phyloP scores from a whole-genome alignment of 2,888 invertebrate genomes.

The Acanthosepion pharaonis region DNA sequence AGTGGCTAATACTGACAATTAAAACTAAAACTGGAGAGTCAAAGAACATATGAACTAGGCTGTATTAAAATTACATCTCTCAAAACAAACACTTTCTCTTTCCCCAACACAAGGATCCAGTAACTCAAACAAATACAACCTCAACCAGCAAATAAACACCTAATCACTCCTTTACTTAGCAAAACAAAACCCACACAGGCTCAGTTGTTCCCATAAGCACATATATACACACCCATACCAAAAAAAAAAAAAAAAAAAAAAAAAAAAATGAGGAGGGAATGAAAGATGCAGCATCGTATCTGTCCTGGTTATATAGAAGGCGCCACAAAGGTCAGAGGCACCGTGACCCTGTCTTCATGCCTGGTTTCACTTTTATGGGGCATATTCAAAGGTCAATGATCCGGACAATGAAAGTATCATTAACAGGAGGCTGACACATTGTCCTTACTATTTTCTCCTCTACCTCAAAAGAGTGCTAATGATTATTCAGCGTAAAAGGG shows the following conservation, averaged over 20 bases:
- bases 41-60: too few relatives aligned
- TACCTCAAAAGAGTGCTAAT: neutral
- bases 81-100: too few relatives aligned
- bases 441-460: neutral
- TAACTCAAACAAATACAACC: too few relatives aligned
- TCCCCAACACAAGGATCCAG: too few relatives aligned
- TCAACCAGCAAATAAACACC: too few relatives aligned
- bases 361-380: neutral
- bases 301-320: neutral
- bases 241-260: neutral
- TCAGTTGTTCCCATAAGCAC: neutral
- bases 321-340: conserved; percentile 33
- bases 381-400: conserved; percentile 33
- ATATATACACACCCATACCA: neutral
- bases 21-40: too few relatives aligned
- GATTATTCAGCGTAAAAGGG: conserved; percentile 10
- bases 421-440: neutral
- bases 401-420: neutral
- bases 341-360: neutral
- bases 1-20: too few relatives aligned
- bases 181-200: too few relatives aligned
- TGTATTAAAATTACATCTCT: too few relatives aligned
- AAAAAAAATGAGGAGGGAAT: neutral
- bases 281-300: neutral
- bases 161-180: too few relatives aligned